Conservation (phyloP, 1,140 invertebrate species). For the Dinoponera quadriceps region DNA sequence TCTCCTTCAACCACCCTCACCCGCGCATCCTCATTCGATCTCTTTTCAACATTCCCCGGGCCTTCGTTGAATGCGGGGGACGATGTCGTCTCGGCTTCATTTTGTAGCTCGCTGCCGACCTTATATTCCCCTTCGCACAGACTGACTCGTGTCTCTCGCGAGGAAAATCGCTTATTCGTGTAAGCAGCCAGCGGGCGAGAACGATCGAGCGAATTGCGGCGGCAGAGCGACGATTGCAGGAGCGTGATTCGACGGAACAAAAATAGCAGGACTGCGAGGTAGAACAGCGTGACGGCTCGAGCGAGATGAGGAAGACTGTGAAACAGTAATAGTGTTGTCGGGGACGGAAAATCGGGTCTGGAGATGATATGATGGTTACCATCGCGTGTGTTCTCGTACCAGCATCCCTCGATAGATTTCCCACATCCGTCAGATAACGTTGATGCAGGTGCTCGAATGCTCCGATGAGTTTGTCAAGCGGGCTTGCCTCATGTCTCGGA, state of each 20-base stretch:
- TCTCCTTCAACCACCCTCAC: conserved; percentile 10
- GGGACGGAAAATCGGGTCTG: too few species aligned
- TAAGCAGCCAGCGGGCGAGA: too few species aligned
- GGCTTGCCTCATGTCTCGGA: conserved; percentile 20
- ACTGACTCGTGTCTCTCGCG: not conserved
- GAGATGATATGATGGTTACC: too few species aligned
- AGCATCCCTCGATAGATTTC: not conserved
- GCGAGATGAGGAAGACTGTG: too few species aligned
- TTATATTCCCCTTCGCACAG: too few species aligned
- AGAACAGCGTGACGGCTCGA: too few species aligned
- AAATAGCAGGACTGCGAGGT: too few species aligned
- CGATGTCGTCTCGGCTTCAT: conserved; percentile 25
- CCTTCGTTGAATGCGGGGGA: conserved; percentile 83
- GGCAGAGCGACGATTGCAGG: too few species aligned
- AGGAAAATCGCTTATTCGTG: not conserved
- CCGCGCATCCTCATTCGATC: conserved; percentile 7
- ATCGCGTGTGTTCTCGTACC: not conserved
- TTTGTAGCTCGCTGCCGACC: not conserved
- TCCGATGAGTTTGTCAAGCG: not conserved
- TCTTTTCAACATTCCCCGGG: conserved; percentile 77
- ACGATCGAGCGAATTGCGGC: too few species aligned
- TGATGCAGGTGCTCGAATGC: not conserved
- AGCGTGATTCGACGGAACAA: too few species aligned
- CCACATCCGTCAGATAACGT: not conserved
- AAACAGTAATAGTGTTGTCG: too few species aligned